Conservation (phyloP, 2,888 invertebrate species). For the Trachelus tabidus region DNA sequence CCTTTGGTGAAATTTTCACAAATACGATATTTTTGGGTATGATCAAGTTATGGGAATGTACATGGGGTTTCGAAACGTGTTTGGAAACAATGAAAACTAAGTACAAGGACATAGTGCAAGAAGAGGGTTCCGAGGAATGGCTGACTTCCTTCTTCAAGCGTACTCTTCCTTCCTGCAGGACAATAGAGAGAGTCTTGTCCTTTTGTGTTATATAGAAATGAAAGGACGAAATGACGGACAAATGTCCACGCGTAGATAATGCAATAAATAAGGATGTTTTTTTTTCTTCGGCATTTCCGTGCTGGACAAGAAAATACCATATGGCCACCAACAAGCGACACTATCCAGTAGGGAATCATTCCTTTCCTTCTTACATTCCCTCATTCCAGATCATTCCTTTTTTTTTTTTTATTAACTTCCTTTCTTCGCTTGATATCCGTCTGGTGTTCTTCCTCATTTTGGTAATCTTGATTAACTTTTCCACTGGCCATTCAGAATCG, state of each 20-base stretch:
- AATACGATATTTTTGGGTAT: not conserved
- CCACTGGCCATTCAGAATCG: not conserved
- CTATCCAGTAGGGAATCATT: conserved; percentile 36
- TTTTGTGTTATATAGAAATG: not conserved
- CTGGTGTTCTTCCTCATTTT: not conserved
- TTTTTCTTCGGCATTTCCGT: conserved; percentile 35
- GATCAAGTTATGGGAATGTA: not conserved
- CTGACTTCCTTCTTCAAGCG: not conserved
- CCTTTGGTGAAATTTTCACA: not conserved
- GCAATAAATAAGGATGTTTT: conserved; percentile 38
- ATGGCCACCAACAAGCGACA: conserved; percentile 47
- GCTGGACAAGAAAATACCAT: conserved; percentile 41
- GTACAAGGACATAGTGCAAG: not conserved
- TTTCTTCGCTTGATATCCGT: not conserved
- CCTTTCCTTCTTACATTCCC: conserved; percentile 2
- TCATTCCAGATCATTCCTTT: not conserved
- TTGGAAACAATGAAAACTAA: not conserved
- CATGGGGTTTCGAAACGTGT: not conserved
- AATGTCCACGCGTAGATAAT: conserved; percentile 28
- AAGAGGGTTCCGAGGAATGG: not conserved
- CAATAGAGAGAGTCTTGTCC: not conserved
- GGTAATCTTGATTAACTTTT: not conserved
- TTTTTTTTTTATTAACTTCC: not conserved
- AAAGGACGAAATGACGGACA: not conserved
- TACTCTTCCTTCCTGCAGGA: not conserved